Percentiles rank a stretch among this genome's conserved stretches.
Evolutionary conservation across 2,888 invertebrate genomes (phyloP).

Genomic region (Ophion ventricosus): DNA sequence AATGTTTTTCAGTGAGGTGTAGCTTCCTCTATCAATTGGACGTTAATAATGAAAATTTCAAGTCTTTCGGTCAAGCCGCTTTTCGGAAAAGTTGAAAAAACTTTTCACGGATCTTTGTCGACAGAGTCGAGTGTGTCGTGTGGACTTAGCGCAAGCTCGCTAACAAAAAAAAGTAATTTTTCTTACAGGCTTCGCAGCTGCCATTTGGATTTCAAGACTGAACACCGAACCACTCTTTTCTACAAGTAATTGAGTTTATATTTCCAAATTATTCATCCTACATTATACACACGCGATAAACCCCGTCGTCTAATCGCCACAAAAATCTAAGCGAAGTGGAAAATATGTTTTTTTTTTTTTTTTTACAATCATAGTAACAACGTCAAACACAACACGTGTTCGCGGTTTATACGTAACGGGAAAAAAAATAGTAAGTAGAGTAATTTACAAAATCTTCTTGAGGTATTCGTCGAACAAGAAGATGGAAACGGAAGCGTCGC

Average conservation of each 20-base stretch:
- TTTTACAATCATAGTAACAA: conserved; percentile 36
- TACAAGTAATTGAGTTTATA: conserved; percentile 33
- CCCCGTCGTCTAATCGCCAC: conserved; percentile 20
- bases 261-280: conserved; percentile 34
- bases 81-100: not conserved
- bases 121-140: not conserved
- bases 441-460: conserved; percentile 74
- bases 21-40: too few relatives aligned
- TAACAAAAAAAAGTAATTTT: too few relatives aligned
- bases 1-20: too few relatives aligned
- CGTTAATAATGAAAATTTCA: too few relatives aligned
- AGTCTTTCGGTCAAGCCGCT: not conserved
- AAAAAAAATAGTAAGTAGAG: conserved; percentile 7
- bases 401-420: conserved; percentile 20
- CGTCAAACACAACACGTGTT: conserved; percentile 38
- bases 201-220: too few relatives aligned
- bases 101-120: not conserved
- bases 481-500: conserved; percentile 87
- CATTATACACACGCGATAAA: conserved; percentile 47
- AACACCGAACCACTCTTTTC: too few relatives aligned
- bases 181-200: too few relatives aligned
- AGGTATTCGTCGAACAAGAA: conserved; percentile 90
- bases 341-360: conserved; percentile 46
- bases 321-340: conserved; percentile 43
- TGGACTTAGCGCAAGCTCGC: too few relatives aligned